phyloP scores from a whole-genome alignment of 2,797 vertebrate species.

The Lagodon rhomboides region DNA sequence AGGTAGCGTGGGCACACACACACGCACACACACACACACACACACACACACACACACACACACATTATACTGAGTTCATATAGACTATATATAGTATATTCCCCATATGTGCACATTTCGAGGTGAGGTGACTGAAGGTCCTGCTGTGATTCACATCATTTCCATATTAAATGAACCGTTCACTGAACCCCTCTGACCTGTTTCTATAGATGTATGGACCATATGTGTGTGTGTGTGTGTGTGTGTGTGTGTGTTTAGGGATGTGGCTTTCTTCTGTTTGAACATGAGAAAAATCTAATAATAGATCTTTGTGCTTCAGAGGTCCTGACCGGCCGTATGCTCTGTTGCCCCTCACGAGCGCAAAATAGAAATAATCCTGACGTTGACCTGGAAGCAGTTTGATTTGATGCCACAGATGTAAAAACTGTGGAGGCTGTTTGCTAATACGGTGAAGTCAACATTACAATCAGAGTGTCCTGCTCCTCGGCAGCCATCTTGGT shows the following conservation, averaged over 20 bases:
- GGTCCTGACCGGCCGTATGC: not conserved
- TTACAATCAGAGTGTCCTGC: no score
- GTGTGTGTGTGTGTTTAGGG: not conserved
- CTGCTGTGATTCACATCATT: conserved; percentile 1
- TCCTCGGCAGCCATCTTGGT: no score
- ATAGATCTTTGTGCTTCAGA: no score
- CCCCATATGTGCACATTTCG: not conserved
- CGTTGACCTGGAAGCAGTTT: no score
- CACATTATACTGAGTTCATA: not conserved
- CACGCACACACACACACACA: conserved; percentile 17
- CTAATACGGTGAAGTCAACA: no score
- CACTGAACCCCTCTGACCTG: not conserved
- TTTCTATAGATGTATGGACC: not conserved
- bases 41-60: not conserved
- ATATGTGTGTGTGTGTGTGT: not conserved
- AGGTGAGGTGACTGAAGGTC: not conserved
- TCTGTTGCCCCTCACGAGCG: no score
- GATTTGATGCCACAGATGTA: no score
- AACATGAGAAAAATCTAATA: not conserved
- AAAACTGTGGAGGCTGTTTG: no score
- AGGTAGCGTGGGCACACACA: conserved; percentile 31
- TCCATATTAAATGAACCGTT: not conserved
- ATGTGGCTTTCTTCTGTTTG: not conserved
- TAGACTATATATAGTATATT: not conserved
- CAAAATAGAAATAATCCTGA: not conserved